Conservation (phyloP, 2,113 vertebrate genomes). For the Otis tarda region DNA sequence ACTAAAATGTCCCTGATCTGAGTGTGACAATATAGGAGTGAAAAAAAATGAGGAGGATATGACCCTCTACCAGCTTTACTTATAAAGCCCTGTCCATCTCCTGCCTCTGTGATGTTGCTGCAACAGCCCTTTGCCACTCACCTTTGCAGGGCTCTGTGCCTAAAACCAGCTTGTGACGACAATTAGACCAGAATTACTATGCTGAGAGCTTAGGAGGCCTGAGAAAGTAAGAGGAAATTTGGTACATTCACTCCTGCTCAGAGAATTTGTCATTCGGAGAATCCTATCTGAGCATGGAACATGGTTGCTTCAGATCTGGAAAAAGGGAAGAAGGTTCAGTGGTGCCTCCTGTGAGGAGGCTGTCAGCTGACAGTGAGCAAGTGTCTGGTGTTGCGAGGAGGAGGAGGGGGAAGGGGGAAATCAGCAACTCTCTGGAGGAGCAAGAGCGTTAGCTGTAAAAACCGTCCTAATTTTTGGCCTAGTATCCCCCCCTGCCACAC, state of each 20-base stretch:
- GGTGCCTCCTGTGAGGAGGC: neutral
- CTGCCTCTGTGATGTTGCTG: neutral
- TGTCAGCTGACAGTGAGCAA: neutral
- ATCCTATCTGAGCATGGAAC: neutral
- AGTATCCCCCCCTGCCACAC: neutral
- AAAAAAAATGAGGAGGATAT: neutral
- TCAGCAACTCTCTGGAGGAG: neutral
- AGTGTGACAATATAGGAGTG: neutral
- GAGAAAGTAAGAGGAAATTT: neutral
- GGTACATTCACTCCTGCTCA: neutral
- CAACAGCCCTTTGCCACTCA: neutral
- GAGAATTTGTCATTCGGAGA: neutral
- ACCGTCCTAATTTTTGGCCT: neutral
- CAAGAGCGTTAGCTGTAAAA: slow-evolving; percentile 14
- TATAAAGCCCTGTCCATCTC: neutral
- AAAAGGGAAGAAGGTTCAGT: neutral
- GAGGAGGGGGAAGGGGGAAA: neutral
- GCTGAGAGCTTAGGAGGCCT: neutral
- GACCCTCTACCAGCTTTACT: neutral
- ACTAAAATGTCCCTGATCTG: neutral
- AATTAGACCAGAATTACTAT: neutral
- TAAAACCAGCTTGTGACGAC: neutral
- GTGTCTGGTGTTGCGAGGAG: neutral
- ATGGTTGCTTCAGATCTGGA: neutral
- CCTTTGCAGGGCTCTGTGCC: neutral